These are phyloP conservation scores for Peromyscus aztecus DNA, from an alignment of 2,797 vertebrate genomes.

Conservation along the genomic window DNA sequence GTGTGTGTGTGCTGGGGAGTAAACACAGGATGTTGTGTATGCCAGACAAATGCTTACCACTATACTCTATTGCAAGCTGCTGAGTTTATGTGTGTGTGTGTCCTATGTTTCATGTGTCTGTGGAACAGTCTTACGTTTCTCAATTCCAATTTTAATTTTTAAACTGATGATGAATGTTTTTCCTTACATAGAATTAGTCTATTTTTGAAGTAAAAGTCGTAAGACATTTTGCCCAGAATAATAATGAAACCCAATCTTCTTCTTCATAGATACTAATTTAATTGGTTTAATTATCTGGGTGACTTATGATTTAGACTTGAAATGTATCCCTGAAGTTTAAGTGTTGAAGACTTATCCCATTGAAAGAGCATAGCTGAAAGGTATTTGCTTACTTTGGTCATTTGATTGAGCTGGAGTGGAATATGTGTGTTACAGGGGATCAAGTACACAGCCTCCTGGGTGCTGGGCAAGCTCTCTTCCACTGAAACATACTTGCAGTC, in stretches of 20 bases:
- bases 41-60: neutral
- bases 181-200: constrained; percentile 4
- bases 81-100: neutral
- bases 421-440: neutral
- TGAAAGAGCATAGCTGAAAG: neutral
- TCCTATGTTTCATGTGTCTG: neutral
- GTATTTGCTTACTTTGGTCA: neutral
- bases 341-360: neutral
- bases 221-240: neutral
- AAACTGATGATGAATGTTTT: constrained; percentile 16
- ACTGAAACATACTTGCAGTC: neutral
- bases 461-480: no score
- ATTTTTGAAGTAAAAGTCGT: neutral
- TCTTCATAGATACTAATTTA: neutral
- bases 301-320: neutral
- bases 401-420: neutral
- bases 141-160: constrained; percentile 8
- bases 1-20: neutral
- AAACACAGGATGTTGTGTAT: neutral
- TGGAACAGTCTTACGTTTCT: neutral
- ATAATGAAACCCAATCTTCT: neutral
- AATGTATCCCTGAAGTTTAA: neutral
- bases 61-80: neutral
- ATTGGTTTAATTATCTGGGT: constrained; percentile 3
- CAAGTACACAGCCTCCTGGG: neutral